Base-by-base conservation (phyloP, 2,888 invertebrate genomes). In the Lithophane ornitopus region DNA sequence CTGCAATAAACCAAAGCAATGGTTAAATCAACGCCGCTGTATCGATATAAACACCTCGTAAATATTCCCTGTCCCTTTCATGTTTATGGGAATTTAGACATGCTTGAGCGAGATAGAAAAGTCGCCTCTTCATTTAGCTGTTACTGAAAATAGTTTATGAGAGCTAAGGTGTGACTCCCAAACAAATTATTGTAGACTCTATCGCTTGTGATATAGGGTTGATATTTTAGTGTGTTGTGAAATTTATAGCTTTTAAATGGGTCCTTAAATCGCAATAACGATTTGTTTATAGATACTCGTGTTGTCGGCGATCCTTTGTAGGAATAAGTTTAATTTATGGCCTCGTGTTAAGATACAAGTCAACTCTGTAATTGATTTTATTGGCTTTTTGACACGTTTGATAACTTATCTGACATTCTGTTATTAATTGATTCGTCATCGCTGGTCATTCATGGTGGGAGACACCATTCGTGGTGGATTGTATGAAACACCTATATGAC, bases 221-320 rank as follows among this genome's bases (percentile, higher is more conserved):
- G 74, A 56, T 76, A 89, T 90, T 91, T 12, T 76, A 16, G 68
- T 90, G 88, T 68, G 49, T 56, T 81, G 61, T 71, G n/a, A 87
- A 90, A 91, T 95, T 96, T 95, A 96, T 96, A 92, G 94, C 92
- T 95, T 96, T 96, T 95, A 95, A 96, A 96, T 96, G 94, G 94
- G 93, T 95, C 94, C 94, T 96, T 96, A 96, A 96, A 96, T 96
- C 90, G 96, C 95, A 95, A 96, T 96, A 96, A 96, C 94, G 93
- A 96, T 96, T 96, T 96, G 95, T 96, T 96, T 95, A 95, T 94
- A 94, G 93, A 93, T 91, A 90, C 90, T 92, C 87, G 88, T 89
- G 91, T 92, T 91, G 88, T 81, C 93, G 93, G 93, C 89, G 87
- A 90, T 90, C 90, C 93, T 93, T 94, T 94, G 92, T 92, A 85